Evolutionary conservation across 2,113 vertebrate genomes (phyloP), one percentile per base, ranked within the genome.

Genomic region (Mus pahari): DNA sequence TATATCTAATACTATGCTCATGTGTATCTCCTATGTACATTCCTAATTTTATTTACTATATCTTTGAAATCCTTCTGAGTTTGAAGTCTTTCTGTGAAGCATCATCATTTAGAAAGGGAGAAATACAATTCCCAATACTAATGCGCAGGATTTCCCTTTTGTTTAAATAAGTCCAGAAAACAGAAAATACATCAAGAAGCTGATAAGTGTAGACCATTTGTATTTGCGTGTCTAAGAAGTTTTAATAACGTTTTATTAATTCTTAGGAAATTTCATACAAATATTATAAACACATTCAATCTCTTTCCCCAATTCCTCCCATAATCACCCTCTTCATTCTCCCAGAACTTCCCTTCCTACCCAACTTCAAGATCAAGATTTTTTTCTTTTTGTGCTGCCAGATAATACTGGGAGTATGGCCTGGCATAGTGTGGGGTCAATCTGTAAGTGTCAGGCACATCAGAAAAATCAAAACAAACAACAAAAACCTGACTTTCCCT

Each of bases 21-120:
- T 79, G 26, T 92, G 62, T 70, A 55, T 16, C 83, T 73, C 42
- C 26, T 66, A 13, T 64, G 0, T 45, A 45, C 42, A 5, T 82
- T 95, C 87, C 53, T 92, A 17, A 68, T 86, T 74, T 92, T 92
- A 5, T 86, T 74, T 92, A n/a, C 1, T 90, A 42, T 6, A 42
- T 68, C 50, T 62, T 62, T 77, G 22, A 95, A 92, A n/a, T 94
- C 28, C 12, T 89, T 86, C 16, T 75, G 60, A 78, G 68, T 58
- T 82, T 89, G 70, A 90, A 92, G 36, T 86, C 64, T 93, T 9
- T 83, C 50, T 50, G 42, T 42, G 26, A 96, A 94, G 33, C 50
- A 96, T 64, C 31, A 70, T 73, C 13, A 89, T 86, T 39, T 77
- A 92, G 88, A 87, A 77, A 70, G 10, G 33, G 33, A 36, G 78